Percentiles rank a stretch among this genome's conserved stretches.
Evolutionary conservation across 2,888 invertebrate species (phyloP).

Genomic region (Lymantria dispar): DNA sequence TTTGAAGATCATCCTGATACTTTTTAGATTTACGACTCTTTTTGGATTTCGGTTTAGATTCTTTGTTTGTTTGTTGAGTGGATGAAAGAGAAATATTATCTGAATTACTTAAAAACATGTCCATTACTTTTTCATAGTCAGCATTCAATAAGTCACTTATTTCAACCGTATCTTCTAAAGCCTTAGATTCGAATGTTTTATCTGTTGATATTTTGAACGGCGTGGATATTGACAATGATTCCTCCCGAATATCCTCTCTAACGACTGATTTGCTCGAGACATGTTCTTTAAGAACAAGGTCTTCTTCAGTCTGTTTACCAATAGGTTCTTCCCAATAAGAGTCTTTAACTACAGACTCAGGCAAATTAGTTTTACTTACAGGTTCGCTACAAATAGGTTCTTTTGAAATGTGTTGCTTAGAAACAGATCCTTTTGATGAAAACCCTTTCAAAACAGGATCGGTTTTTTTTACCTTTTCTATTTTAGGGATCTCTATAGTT

Average conservation of each 20-base stretch:
- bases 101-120: slow-evolving; percentile 64
- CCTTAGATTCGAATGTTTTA: slow-evolving; percentile 30
- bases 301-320: not conserved
- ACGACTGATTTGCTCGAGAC: not conserved
- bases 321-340: not conserved
- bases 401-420: slow-evolving; percentile 5
- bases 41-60: slow-evolving; percentile 58
- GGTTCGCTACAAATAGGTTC: not conserved
- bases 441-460: slow-evolving; percentile 7
- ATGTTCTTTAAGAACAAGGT: not conserved
- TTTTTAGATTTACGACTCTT: slow-evolving; percentile 61
- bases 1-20: slow-evolving; percentile 52
- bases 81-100: slow-evolving; percentile 41
- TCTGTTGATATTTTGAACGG: slow-evolving; percentile 21
- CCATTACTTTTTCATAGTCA: slow-evolving; percentile 71
- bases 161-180: slow-evolving; percentile 23
- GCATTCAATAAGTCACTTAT: slow-evolving; percentile 47
- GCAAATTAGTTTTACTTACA: not conserved
- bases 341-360: not conserved
- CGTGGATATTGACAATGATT: slow-evolving; percentile 15
- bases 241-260: slow-evolving; percentile 7
- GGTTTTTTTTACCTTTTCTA: slow-evolving; percentile 1
- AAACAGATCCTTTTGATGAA: slow-evolving; percentile 3
- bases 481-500: slow-evolving; percentile 1
- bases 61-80: slow-evolving; percentile 44